Evolutionary conservation across 2,888 invertebrate species (phyloP).

Genomic region (Acanthosepion pharaonis): DNA sequence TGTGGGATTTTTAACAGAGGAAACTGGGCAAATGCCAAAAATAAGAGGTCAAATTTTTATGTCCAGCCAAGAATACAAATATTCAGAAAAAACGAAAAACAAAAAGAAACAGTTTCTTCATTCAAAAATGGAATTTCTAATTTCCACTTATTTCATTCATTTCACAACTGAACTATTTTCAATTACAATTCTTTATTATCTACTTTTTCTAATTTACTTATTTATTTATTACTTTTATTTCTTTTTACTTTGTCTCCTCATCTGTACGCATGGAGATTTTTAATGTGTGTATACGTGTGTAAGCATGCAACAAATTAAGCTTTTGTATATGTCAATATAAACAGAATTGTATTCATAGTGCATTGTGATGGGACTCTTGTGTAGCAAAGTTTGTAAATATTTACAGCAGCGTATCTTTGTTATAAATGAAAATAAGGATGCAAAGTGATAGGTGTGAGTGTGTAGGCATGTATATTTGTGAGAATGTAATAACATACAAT

Average conservation of each 20-base stretch:
- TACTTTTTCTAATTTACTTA: slow-evolving; percentile 8
- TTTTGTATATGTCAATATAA: neutral
- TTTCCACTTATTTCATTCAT: slow-evolving; percentile 23
- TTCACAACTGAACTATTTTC: slow-evolving; percentile 33
- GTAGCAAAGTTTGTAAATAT: neutral
- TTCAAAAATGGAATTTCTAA: slow-evolving; percentile 21
- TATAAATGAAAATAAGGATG: neutral
- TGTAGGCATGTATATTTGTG: neutral
- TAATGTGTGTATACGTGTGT: neutral
- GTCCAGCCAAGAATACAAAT: slow-evolving; percentile 33
- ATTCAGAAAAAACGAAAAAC: neutral
- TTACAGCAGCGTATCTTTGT: neutral
- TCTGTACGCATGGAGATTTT: neutral
- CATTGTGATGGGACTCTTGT: neutral
- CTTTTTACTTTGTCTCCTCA: neutral
- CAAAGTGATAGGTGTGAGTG: neutral
- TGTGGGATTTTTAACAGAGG: slow-evolving; percentile 11
- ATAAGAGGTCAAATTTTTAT: neutral
- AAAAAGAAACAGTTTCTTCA: neutral
- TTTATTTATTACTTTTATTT: neutral
- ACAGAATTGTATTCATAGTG: neutral
- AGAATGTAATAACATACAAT: neutral
- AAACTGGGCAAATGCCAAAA: neutral
- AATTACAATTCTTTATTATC: slow-evolving; percentile 33
- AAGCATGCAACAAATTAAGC: neutral